Conservation (phyloP, 2,113 vertebrate species). For the Edolisoma coerulescens region DNA sequence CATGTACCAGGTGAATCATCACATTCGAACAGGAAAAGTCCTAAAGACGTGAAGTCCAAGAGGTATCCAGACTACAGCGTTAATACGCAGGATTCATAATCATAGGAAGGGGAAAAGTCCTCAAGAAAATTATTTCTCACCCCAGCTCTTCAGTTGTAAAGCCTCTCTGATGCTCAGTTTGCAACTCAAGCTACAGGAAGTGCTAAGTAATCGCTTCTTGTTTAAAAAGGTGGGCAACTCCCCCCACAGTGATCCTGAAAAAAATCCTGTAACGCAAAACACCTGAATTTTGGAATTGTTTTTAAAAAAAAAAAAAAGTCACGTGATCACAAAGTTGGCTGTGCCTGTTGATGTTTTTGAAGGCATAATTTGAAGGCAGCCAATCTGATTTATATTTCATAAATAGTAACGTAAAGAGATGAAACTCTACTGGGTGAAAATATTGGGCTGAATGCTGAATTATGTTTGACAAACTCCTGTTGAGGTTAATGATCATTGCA, state of each 20-base stretch:
- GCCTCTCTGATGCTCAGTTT: neutral
- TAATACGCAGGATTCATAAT: neutral
- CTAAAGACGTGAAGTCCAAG: conserved; percentile 13
- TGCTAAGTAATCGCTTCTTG: neutral
- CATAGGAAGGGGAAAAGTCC: neutral
- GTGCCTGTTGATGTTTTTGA: neutral
- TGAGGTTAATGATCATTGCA: neutral
- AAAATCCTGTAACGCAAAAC: neutral
- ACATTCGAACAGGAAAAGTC: neutral
- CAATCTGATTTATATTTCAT: neutral
- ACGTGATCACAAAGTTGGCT: neutral
- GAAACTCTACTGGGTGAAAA: neutral
- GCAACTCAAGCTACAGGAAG: neutral
- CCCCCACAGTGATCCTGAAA: neutral
- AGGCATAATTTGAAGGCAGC: neutral
- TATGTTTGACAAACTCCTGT: neutral
- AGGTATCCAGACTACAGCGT: conserved; percentile 25
- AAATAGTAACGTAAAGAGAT: neutral
- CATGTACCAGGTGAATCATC: neutral
- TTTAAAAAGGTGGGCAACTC: neutral
- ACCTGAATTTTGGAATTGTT: neutral
- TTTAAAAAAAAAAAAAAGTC: neutral
- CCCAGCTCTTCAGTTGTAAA: neutral
- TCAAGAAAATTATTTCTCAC: neutral
- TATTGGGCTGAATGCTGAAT: neutral